Percentiles rank a stretch among this genome's conserved stretches.
phyloP scores from a whole-genome alignment of 2,888 invertebrate species.

The Tyria jacobaeae region DNA sequence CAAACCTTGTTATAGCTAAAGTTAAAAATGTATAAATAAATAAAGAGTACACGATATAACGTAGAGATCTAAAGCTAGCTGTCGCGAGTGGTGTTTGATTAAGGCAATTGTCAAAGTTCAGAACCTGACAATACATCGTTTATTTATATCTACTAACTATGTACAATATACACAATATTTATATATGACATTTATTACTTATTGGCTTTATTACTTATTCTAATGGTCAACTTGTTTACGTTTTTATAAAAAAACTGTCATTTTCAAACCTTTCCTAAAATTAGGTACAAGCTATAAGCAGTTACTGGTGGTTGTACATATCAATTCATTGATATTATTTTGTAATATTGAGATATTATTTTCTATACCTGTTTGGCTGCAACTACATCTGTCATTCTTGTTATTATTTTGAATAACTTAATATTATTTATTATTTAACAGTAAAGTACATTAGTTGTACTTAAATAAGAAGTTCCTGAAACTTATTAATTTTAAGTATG shows the following conservation, averaged over 20 bases:
- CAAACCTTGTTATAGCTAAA: conserved; percentile 4
- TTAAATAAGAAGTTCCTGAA: too few relatives aligned
- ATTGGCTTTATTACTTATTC: not conserved
- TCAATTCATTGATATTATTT: too few relatives aligned
- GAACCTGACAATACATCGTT: conserved; percentile 14
- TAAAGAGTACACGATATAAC: conserved; percentile 12
- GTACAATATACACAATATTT: conserved; percentile 21
- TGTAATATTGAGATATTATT: too few relatives aligned
- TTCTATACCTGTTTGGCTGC: too few relatives aligned
- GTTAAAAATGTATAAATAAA: conserved; percentile 22
- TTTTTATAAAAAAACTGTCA: not conserved
- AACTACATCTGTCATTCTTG: too few relatives aligned
- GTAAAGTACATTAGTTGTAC: too few relatives aligned
- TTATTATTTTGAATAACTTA: too few relatives aligned
- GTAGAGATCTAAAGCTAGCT: conserved; percentile 20
- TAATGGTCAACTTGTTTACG: not conserved
- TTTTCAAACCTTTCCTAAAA: too few relatives aligned
- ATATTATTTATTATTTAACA: too few relatives aligned
- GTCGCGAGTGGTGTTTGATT: conserved; percentile 21
- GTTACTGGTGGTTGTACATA: not conserved
- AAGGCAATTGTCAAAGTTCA: conserved; percentile 21
- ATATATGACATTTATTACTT: conserved; percentile 11
- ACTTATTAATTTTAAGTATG: too few relatives aligned
- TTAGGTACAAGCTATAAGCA: not conserved
- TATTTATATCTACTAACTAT: conserved; percentile 12